A percentile compares a stretch with the other conserved stretches of the same genome.
Evolutionary conservation across 2,888 invertebrate genomes (phyloP).

Genomic region (Cyrtodaria siliqua): DNA sequence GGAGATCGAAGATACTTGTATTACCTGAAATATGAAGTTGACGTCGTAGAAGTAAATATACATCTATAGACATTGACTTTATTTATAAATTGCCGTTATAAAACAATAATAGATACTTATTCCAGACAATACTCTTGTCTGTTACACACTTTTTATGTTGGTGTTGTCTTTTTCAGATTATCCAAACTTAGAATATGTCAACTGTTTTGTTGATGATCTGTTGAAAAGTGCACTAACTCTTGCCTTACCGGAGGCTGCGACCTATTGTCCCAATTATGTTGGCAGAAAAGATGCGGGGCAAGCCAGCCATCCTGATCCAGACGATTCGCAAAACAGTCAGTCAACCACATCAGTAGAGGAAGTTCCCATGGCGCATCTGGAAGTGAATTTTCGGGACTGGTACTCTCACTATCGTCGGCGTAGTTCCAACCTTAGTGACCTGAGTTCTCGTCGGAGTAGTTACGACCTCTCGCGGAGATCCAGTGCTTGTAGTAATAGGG

Average conservation of each 20-base stretch:
- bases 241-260: conserved; percentile 49
- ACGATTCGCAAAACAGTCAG: not conserved
- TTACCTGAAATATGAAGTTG: no score
- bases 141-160: not conserved
- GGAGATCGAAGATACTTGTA: no score
- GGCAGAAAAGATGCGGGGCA: no score
- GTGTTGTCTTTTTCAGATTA: not conserved
- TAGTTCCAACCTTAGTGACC: conserved; percentile 82
- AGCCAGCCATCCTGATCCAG: not conserved
- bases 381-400: conserved; percentile 78
- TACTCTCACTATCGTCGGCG: conserved; percentile 77
- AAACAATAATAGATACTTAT: no score
- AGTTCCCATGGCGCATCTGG: conserved; percentile 68
- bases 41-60: no score
- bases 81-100: no score
- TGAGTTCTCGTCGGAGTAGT: conserved; percentile 87
- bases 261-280: no score
- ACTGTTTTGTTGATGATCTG: conserved; percentile 59
- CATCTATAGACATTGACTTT: no score
- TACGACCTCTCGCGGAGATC: conserved; percentile 53
- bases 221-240: conserved; percentile 53
- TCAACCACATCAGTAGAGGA: not conserved
- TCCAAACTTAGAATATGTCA: conserved; percentile 1
- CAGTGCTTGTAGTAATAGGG: conserved; percentile 74
- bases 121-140: no score